Conservation (phyloP, 2,797 vertebrate species). For the Pseudochirops corinnae region DNA sequence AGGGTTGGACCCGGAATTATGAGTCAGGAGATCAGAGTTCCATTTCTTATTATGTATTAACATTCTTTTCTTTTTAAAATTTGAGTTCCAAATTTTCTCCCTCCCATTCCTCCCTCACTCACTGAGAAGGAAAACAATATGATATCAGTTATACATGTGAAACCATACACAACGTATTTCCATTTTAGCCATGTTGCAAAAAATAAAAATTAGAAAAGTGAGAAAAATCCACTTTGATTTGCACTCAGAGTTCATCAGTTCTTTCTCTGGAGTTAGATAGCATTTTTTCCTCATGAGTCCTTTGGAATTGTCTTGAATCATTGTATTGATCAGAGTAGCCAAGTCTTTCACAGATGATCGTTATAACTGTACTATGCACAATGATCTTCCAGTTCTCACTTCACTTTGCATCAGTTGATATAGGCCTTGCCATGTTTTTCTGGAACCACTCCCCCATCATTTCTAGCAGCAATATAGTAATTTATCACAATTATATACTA, state of each 20-base stretch:
- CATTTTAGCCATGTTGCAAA: background rate
- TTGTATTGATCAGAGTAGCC: background rate
- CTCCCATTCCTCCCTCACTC: background rate
- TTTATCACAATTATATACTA: background rate
- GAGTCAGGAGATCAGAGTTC: background rate
- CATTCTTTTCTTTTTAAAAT: background rate
- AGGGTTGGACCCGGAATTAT: background rate
- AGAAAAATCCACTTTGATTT: background rate
- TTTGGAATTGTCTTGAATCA: background rate
- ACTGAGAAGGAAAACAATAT: background rate
- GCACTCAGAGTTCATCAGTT: background rate
- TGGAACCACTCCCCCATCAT: background rate
- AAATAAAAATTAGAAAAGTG: background rate
- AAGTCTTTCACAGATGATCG: background rate
- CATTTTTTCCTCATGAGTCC: background rate
- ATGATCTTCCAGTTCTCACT: background rate
- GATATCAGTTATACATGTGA: background rate
- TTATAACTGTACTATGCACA: background rate
- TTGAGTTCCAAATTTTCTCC: background rate
- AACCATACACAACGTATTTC: background rate
- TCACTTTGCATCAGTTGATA: background rate
- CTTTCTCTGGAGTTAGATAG: background rate
- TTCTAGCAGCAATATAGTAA: background rate
- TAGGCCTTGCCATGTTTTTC: background rate
- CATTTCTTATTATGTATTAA: background rate